phyloP scores from a whole-genome alignment of 1,140 invertebrate species.

The Pogonomyrmex californicus region DNA sequence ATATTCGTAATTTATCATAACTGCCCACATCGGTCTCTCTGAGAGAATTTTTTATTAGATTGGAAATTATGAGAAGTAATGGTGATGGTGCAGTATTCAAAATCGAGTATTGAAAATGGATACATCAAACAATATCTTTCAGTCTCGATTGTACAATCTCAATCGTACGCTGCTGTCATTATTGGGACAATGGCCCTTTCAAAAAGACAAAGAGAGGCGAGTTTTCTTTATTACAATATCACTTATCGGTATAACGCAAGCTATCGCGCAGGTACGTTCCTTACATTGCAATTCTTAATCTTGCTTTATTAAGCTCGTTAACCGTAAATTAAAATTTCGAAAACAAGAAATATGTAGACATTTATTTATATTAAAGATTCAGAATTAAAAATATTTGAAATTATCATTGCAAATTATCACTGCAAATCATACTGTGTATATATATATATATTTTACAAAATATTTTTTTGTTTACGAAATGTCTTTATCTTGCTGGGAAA shows the following conservation, averaged over 20 bases:
- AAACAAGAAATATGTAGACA: neutral
- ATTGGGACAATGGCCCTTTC: constrained; percentile 43
- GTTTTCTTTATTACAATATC: neutral
- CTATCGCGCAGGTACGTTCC: constrained; percentile 16
- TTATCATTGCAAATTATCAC: neutral
- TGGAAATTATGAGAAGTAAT: neutral
- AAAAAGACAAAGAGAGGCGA: neutral
- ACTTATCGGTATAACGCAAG: constrained; percentile 24
- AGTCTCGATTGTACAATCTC: constrained; percentile 8
- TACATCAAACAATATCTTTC: constrained; percentile 41
- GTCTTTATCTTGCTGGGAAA: neutral
- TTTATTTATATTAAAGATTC: neutral
- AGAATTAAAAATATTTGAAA: neutral
- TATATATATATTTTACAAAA: neutral
- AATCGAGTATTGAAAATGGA: constrained; percentile 20
- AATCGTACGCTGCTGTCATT: constrained; percentile 33
- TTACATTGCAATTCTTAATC: neutral
- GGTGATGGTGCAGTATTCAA: neutral
- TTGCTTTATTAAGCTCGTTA: too few relatives aligned
- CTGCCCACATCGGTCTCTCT: neutral
- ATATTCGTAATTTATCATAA: neutral
- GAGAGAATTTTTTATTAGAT: constrained; percentile 55
- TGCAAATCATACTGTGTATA: neutral
- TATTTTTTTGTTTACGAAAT: neutral
- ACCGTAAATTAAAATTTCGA: neutral